Conservation (phyloP, 1,140 invertebrate species). For the Macrostomum lignano region DNA sequence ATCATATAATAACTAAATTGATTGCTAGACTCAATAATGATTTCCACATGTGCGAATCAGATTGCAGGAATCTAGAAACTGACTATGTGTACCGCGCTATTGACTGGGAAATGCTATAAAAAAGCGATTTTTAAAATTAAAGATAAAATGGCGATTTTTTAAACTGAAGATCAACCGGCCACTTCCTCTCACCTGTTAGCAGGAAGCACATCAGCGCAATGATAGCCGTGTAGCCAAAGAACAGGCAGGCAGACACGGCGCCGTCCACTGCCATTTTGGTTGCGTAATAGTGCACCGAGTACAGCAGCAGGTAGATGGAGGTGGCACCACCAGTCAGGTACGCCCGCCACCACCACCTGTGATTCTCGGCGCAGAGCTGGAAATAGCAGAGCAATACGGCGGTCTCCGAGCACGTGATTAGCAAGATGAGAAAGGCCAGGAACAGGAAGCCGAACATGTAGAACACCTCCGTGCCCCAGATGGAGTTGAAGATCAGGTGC, state of each 20-base stretch:
- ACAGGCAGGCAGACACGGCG: constrained; percentile 66
- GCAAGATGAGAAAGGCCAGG: constrained; percentile 75
- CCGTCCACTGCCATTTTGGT: constrained; percentile 80
- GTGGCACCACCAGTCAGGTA: constrained; percentile 94
- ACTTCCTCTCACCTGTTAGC: constrained; percentile 61
- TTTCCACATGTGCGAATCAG: too few species aligned
- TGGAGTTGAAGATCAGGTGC: constrained; percentile 90
- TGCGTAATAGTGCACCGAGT: constrained; percentile 85
- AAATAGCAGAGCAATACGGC: constrained; percentile 92
- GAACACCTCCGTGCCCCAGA: constrained; percentile 84
- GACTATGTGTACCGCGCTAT: too few species aligned
- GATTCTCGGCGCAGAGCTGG: constrained; percentile 88
- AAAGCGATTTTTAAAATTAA: too few species aligned
- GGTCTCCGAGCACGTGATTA: constrained; percentile 92
- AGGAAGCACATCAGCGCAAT: constrained; percentile 95
- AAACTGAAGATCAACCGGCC: too few species aligned
- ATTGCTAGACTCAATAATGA: too few species aligned
- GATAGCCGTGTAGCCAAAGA: constrained; percentile 88
- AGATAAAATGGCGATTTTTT: too few species aligned
- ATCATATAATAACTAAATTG: too few species aligned
- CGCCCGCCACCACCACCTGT: constrained; percentile 60
- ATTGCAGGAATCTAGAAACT: too few species aligned
- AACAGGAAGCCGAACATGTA: constrained; percentile 99
- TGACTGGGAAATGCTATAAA: too few species aligned
- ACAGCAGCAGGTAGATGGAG: constrained; percentile 75